Evolutionary conservation across 2,113 vertebrate genomes (phyloP), one percentile per base, ranked within the genome.

Genomic region (Pholis gunnellus): DNA sequence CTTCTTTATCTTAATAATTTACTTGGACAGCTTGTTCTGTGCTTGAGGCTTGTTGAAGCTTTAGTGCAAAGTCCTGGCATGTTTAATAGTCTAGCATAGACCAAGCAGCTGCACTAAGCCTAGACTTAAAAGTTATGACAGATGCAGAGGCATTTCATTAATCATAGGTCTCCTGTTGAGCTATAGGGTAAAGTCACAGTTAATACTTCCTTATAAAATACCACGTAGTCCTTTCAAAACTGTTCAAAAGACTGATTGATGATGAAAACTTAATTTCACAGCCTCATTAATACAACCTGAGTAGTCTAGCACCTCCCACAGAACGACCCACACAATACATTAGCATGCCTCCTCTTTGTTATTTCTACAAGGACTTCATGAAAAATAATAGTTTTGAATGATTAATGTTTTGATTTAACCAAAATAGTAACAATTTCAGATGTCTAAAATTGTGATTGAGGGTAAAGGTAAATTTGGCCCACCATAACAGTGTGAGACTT

Each of bases 41-140:
- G 75, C 75, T 70, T 38, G 11, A 68, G 81, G 67, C 48, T 72
- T 31, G 64, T 56, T 76, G 64, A 59, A 52, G 38, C 36, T 76
- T 73, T 29, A 65, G 42, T 15, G 36, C 27, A 57, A 66, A 50
- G 22, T 42, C 50, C 57, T n/a, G 38, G 22, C 44, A 75, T 59
- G 29, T 83, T 72, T 73, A 81, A 76, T 77, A 46, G 27, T 67
- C 36, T 17, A 31, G 29, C 6, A 54, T 8, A 65, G 48, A 69
- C 31, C 20, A 31, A 38, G n/a, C 31, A 0, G 5, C 44, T 50
- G 73, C 22, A 79, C 36, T 29, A 40, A 27, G 20, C 3, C 5
- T n/a, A 1, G 20, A 79, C 18, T 29, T 71, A 72, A 60, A 56
- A 44, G 27, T 38, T n/a, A 18, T 44, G 38, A 65, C 5, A 75